phyloP scores from a whole-genome alignment of 2,797 vertebrate species.

The Pantherophis alleghaniensis region DNA sequence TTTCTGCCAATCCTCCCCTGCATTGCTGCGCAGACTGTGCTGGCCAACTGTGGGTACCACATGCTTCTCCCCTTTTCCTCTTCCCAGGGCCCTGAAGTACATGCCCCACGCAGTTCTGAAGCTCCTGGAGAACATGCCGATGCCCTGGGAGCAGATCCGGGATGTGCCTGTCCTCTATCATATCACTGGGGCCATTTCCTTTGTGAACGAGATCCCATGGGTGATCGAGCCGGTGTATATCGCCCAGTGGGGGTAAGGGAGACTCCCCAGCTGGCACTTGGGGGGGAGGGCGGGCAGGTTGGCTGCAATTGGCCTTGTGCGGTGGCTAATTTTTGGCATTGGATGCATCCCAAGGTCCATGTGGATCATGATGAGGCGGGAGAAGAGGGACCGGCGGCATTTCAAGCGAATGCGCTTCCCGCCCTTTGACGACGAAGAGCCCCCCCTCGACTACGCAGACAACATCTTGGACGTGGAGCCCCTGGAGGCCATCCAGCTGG shows the following conservation, averaged over 20 bases:
- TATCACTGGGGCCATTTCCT: conserved; percentile 98
- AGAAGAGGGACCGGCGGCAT: conserved; percentile 94
- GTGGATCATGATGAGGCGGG: conserved; percentile 99
- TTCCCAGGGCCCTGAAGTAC: conserved; percentile 90
- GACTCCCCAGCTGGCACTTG: background rate
- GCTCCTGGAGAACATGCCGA: conserved; percentile 98
- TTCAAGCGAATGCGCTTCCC: conserved; percentile 99
- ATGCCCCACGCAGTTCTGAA: conserved; percentile 99
- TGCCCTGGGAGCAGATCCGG: conserved; percentile 99
- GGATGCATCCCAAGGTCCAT: conserved; percentile 79
- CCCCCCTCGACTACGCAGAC: conserved; percentile 96
- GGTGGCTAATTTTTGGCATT: background rate
- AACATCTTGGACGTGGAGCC: conserved; percentile 98
- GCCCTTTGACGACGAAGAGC: conserved; percentile 97
- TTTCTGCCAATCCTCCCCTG: background rate
- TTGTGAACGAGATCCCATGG: conserved; percentile 99
- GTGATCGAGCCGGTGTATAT: conserved; percentile 99
- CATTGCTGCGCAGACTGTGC: too few species aligned
- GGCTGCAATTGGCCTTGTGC: background rate
- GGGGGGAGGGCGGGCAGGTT: background rate
- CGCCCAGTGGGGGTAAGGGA: conserved; percentile 93
- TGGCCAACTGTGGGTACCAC: background rate
- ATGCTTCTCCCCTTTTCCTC: background rate
- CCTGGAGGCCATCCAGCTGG: conserved; percentile 96
- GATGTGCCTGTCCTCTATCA: conserved; percentile 97